Conservation (phyloP, 2,888 invertebrate genomes). For the Acleris cristana region DNA sequence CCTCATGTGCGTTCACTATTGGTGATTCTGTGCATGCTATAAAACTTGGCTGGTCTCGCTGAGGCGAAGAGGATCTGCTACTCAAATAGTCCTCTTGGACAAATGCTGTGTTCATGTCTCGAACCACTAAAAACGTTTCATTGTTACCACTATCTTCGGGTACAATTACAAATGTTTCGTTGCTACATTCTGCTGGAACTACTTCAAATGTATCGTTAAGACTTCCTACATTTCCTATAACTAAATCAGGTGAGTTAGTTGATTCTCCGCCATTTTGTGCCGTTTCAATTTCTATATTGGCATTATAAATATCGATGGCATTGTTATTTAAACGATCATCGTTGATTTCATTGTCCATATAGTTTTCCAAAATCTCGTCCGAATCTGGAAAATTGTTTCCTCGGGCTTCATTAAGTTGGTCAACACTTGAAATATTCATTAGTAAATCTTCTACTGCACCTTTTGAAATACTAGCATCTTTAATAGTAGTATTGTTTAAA, state of each 20-base stretch:
- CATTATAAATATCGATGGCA: background rate
- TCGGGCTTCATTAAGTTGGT: background rate
- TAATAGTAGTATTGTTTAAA: background rate
- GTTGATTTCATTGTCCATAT: slow-evolving; percentile 8
- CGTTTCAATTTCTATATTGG: background rate
- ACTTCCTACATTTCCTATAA: background rate
- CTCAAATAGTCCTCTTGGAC: slow-evolving; percentile 50
- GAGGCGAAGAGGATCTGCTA: slow-evolving; percentile 59
- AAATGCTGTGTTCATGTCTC: slow-evolving; percentile 68
- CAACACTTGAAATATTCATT: background rate
- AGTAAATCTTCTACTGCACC: background rate
- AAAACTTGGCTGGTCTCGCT: slow-evolving; percentile 49
- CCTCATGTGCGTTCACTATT: slow-evolving; percentile 47
- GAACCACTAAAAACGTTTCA: slow-evolving; percentile 28
- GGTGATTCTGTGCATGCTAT: slow-evolving; percentile 64
- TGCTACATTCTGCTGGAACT: slow-evolving; percentile 35
- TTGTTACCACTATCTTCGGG: slow-evolving; percentile 38
- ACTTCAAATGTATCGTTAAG: slow-evolving; percentile 25
- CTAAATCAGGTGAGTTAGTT: too few species aligned
- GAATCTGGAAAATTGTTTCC: background rate
- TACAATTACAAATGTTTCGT: slow-evolving; percentile 22
- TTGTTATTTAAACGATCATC: slow-evolving; percentile 24
- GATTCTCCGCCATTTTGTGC: too few species aligned
- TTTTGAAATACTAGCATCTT: background rate
- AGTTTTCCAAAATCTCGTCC: background rate